Evolutionary conservation across 2,797 vertebrate genomes (phyloP).

Genomic region (Kryptopterus vitreolus): DNA sequence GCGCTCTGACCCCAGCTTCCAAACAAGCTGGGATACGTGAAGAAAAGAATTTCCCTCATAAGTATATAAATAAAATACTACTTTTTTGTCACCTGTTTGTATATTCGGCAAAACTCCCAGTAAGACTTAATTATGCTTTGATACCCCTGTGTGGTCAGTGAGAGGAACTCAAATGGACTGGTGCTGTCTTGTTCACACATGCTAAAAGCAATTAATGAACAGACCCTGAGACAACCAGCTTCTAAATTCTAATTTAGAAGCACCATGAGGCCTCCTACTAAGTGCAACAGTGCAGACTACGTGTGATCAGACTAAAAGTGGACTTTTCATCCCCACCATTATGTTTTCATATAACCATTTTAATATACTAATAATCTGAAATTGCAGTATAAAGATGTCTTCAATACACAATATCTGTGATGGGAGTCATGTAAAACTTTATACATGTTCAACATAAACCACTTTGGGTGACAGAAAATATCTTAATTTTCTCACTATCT

Average conservation of each 20-base stretch:
- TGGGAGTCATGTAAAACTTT: neutral
- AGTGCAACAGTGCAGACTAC: neutral
- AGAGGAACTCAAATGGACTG: slow-evolving; percentile 63
- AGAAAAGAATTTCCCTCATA: too few relatives aligned
- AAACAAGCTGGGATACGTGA: too few relatives aligned
- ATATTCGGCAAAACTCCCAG: slow-evolving; percentile 11
- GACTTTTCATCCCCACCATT: neutral
- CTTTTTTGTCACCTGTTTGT: neutral
- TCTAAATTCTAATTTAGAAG: slow-evolving; percentile 77
- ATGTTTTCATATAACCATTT: neutral
- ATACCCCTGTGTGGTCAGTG: neutral
- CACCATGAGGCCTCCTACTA: slow-evolving; percentile 39
- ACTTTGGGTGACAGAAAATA: neutral
- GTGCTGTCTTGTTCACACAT: slow-evolving; percentile 65
- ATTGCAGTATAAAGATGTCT: neutral
- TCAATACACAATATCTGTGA: neutral
- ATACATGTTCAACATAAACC: neutral
- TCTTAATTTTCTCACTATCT: neutral
- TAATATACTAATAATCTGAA: neutral
- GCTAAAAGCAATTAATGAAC: slow-evolving; percentile 75
- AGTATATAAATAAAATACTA: too few relatives aligned
- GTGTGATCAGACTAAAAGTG: neutral
- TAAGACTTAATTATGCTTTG: neutral
- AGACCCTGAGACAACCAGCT: slow-evolving; percentile 61
- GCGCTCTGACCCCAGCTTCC: too few relatives aligned